Base-by-base conservation (phyloP, 2,113 vertebrate genomes). In the Oncorhynchus nerka region DNA sequence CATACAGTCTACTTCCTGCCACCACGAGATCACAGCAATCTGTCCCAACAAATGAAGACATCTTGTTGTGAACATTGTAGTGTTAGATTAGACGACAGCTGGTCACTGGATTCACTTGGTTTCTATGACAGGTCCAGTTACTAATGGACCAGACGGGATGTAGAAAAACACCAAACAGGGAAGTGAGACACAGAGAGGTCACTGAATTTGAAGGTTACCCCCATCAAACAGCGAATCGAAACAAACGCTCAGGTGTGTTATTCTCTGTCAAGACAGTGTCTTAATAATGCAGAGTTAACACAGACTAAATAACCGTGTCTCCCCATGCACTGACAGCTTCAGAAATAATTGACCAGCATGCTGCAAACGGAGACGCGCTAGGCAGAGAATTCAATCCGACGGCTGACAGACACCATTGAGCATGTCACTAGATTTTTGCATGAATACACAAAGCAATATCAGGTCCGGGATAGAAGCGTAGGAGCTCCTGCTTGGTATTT, bases 321-420 rank as follows among this genome's bases (percentile, higher is more conserved):
- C 85, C 89, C 86, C 75, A 82, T 86, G 85, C 87, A 76, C 85
- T 93, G 93, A 94, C 93, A 93, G 92, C 91, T 84, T 94, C 90
- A 93, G 90, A 94, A 94, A 93, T 94, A 94, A 94, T 94, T 94
- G 94, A 94, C 93, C 93, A 93, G 90, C 90, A 75, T 88, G 92
- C 92, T 94, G 90, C 86, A 90, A 89, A 93, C 92, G 85, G 90
- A 93, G 92, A 92, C 89, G 85, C 92, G 89, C 89, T 83, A 90
- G 90, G 91, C 88, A 91, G 90, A 94, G 91, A 93, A 94, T 94
- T 93, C 93, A 94, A 93, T 93, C 92, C 90, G 85, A 86, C 86
- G 85, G 89, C 91, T 93, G 93, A 94, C 93, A 94, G 90, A 92
- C 91, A 88, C 91, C 91, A 93, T 94, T 93, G 93, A 94, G 89